Base-by-base conservation (phyloP, 2,113 vertebrate genomes). In the Sturnus vulgaris region DNA sequence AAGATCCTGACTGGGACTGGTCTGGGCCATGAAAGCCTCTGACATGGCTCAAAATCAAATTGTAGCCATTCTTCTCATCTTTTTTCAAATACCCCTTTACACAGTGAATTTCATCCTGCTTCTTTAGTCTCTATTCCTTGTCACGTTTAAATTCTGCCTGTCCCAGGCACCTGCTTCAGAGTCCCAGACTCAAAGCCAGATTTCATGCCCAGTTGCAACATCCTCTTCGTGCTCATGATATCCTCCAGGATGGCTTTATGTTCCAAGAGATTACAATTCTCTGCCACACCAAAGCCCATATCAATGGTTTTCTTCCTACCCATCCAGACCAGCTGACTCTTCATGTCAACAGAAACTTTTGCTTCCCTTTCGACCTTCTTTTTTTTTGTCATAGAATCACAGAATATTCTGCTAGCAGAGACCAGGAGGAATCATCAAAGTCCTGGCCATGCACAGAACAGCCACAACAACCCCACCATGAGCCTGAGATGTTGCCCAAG, bases 171-270 rank as follows among this genome's bases (percentile, higher is more conserved):
- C 1, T 11, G 6, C n/a, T 20, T 63, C 7, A 55, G 18, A 35
- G 7, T 68, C 31, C 30, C 5, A 1, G 15, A 44, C 18, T 35
- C 27, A 53, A 71, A 79, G 4, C 2, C 14, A 42, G 33, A 22
- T 25, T 60, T 77, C 33, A 64, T 1, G 13, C 3, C 3, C 10
- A 5, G 4, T 37, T 5, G 0, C 2, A 30, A 6, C 3, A 61
- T 19, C 7, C 12, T 75, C 21, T 59, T 35, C 1, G 0, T 49
- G 22, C 4, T 37, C 30, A 35, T 9, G 0, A 11, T 33, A 40
- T 49, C 11, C 27, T 69, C 19, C 63, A 73, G 24, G 21, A 7
- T 60, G 19, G 4, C 4, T 44, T 49, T 69, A 21, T 75, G 15
- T 69, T 25, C 46, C n/a, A 47, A 10, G 3, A 47, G 15, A 12